Evolutionary conservation across 2,113 vertebrate genomes (phyloP), one percentile per base, ranked within the genome.

Genomic region (Eclectus roratus): DNA sequence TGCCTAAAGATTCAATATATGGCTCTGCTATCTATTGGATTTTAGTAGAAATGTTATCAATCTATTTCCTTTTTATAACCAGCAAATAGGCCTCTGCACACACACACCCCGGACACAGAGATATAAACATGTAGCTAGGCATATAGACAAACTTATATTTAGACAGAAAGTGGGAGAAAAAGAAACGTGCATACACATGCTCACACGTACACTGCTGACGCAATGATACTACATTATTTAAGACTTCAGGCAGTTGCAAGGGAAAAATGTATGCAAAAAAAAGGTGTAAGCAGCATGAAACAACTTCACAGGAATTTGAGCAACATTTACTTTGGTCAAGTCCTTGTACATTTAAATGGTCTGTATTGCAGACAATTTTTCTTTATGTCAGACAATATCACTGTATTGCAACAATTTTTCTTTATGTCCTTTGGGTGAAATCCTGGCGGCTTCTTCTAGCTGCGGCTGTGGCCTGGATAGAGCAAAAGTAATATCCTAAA

Each of bases 51-150:
- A 78, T 74, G n/a, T 60, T 78, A 73, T 21, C 31, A 44, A 21
- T 52, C 55, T 71, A 21, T 52, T 52, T 71, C 9, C 17, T 68
- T 73, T n/a, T 72, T 53, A 56, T 27, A 56, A 31, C 10, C 33
- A 80, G 10, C 8, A 84, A 88, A 86, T 6, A 69, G 39, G 6
- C 43, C 29, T 53, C 31, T 70, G 9, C 31, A 17, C 24, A 41
- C 31, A 65, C 16, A 8, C 8, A 2, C 18, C 4, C 17, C 0
- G 0, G 46, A 60, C 58, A 27, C 13, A 44, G 1, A 46, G 24
- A 44, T 29, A 56, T 24, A 77, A 66, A 41, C 19, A 17, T 17
- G 61, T 3, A 69, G 17, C 18, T 66, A 16, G 8, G 25, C 43
- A 60, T 31, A 24, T 6, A 85, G 31, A 55, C 31, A 73, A 92